Conservation (phyloP, 2,797 vertebrate genomes). For the Tiaroga cobitis region DNA sequence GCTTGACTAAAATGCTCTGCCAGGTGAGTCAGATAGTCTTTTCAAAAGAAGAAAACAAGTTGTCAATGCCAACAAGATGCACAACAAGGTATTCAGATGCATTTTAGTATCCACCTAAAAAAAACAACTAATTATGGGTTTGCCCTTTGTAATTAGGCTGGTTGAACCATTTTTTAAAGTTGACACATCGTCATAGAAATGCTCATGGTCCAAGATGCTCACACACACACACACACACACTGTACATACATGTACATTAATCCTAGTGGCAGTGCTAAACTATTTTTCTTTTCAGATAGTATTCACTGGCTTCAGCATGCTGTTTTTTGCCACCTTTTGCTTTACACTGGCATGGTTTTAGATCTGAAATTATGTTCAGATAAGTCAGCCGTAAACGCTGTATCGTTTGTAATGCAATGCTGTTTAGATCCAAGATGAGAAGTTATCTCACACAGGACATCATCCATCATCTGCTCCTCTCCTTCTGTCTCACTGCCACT, state of each 20-base stretch:
- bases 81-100: background rate
- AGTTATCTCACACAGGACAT: slow-evolving; percentile 56
- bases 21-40: background rate
- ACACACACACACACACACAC: too few species aligned
- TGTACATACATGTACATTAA: background rate
- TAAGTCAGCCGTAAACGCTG: slow-evolving; percentile 21
- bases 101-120: background rate
- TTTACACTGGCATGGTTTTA: background rate
- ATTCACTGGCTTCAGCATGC: background rate
- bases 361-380: background rate
- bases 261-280: background rate
- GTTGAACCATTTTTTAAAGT: background rate
- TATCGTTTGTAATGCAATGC: slow-evolving; percentile 61
- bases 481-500: slow-evolving; percentile 36
- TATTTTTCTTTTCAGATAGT: background rate
- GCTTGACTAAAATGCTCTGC: background rate
- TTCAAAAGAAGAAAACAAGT: background rate
- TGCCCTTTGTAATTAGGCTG: background rate
- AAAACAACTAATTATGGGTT: background rate
- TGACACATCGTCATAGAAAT: background rate
- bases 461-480: slow-evolving; percentile 54
- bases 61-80: background rate
- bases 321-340: background rate
- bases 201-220: background rate
- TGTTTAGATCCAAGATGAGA: slow-evolving; percentile 53